Evolutionary conservation across 2,113 vertebrate species (phyloP), one percentile per base, ranked within the genome.

Genomic region (Paracanthobrama guichenoti): DNA sequence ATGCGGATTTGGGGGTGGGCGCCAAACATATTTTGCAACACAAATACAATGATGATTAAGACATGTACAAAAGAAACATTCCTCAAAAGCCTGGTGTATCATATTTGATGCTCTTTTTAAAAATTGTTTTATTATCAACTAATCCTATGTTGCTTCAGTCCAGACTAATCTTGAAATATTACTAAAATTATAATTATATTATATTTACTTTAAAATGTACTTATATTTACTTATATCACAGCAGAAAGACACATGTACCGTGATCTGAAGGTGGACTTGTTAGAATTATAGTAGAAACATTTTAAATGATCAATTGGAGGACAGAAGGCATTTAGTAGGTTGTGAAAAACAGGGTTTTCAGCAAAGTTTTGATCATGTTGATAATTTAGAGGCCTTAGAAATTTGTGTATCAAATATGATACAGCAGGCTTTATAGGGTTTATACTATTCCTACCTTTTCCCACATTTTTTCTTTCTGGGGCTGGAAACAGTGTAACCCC

Each of bases 371-470:
- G 14, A 64, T 2, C 2, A 6, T 55, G 53, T 20, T 20, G 6
- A 55, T 31, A 18, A 67, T n/a, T n/a, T 67, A 39, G 28, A 39
- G 31, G 31, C 64, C 31, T 20, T 35, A 2, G 31, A 39, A 4
- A 22, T 67, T 1, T 67, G 16, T 35, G 28, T 35, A 67, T 67
- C 31, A 67, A 10, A 69, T 69, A 69, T 39, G 22, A 42, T 71
- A 42, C 66, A 71, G 10, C 35, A 67, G 31, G 64, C 66, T 12
- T 53, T 26, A 55, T 24, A 74, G 14, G 44, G 22, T 31, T n/a
- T 75, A 20, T 31, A 31, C 28, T 75, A 50, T 53, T 75, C 73
- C 48, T 75, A 79, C 55, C 76, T 80, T 66, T 67, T 50, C 26
- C 60, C 59, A 66, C 18, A 50, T 50, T 31, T 66, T 80, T 48